Base-by-base conservation (phyloP, 2,888 invertebrate genomes). In the Dascillus cervinus region DNA sequence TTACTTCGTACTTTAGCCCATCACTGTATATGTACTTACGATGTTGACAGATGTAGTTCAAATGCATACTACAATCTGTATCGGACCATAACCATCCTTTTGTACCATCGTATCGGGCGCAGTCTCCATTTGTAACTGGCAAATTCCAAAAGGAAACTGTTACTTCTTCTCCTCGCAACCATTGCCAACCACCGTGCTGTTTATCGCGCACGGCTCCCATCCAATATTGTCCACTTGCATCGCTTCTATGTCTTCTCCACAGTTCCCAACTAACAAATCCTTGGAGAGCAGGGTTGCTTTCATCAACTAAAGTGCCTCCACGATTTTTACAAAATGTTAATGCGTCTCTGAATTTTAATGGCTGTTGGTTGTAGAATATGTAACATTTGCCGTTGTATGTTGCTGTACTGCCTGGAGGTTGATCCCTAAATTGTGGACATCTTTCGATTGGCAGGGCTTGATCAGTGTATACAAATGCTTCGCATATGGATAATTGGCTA, bases 61-160 rank as follows among this genome's bases (percentile, higher is more conserved):
- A 69, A 47, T 79, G 75, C 29, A 82, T 76, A 39, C 79, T 77
- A 63, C 92, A 92, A 56, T 89, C 85, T 11, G 90, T 90, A 58
- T 90, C 90, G 1, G 88, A 87, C 92, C 92, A 92, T 1, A 92
- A 73, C 91, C 92, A 92, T 13, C 91, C 91, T 60, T 88, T 89
- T 52, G 87, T 84, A 38, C 92, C 91, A 59, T 92, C 91, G 64
- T 87, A 92, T 28, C 89, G 70, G 1, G 90, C 87, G 58, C 92
- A 92, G 50, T 85, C 83, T 38, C 88, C 87, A 42, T 75, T 76
- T 0, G 83, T 84, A 0, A 84, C 83, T 0, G 88, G 88, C 23
- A 84, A 71, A 64, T 88, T 90, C 92, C 91, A 92, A 66, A 92
- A 92, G 0, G 90, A 89, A 0, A 91, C 83, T 0, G 85, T 80